Evolutionary conservation across 2,113 vertebrate species (phyloP).

Genomic region (Cyprinodon brontotheroides): DNA sequence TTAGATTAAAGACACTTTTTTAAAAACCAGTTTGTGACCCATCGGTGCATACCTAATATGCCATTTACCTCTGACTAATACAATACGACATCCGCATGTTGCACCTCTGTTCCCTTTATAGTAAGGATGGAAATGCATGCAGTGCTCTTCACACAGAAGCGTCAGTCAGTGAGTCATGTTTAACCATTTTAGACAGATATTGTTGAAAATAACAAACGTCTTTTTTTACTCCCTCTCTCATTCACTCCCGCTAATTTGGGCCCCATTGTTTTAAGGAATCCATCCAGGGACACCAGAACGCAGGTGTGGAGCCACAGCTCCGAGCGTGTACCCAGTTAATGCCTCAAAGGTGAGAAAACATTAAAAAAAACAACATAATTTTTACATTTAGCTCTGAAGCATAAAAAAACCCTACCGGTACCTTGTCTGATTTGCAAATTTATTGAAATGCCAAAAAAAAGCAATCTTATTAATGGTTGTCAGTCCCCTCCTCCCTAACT

Average conservation of each 20-base stretch:
- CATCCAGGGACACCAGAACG: not conserved
- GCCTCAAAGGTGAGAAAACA: constrained; percentile 4
- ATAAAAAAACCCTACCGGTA: not conserved
- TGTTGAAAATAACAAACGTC: constrained; percentile 36
- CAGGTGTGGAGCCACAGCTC: constrained; percentile 2
- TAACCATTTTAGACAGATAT: constrained; percentile 34
- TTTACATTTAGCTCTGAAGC: not conserved
- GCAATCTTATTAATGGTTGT: not conserved
- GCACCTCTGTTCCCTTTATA: constrained; percentile 23
- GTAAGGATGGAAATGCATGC: constrained; percentile 16
- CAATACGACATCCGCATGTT: constrained; percentile 25
- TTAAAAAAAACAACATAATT: not conserved
- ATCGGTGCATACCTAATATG: constrained; percentile 12
- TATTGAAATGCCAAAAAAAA: constrained; percentile 12
- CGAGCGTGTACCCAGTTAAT: not conserved
- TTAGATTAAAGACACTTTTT: not conserved
- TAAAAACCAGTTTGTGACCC: constrained; percentile 3
- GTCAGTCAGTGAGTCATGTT: constrained; percentile 46
- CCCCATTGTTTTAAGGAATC: constrained; percentile 18
- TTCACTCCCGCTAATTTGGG: constrained; percentile 9
- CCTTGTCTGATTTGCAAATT: not conserved
- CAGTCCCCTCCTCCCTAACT: constrained; percentile 1
- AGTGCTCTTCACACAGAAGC: constrained; percentile 24
- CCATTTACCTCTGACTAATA: constrained; percentile 35
- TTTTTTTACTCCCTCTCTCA: constrained; percentile 12